Evolutionary conservation across 2,797 vertebrate genomes (phyloP).

Genomic region (Microctenopoma lineatum): DNA sequence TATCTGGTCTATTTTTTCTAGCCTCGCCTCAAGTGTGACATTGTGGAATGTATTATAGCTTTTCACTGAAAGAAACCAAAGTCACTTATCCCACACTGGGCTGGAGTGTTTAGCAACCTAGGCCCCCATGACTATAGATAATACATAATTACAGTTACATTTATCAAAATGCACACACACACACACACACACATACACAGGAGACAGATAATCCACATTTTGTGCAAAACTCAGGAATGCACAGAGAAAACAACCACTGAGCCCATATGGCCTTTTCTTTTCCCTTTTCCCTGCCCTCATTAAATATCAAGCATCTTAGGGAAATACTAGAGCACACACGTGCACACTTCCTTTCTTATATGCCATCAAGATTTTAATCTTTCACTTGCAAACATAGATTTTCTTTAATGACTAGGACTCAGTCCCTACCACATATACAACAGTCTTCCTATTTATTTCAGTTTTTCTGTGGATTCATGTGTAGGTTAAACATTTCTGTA

Average conservation of each 20-base stretch:
- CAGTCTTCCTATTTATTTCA: no score
- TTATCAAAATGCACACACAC: not conserved
- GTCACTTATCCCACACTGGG: conserved; percentile 23
- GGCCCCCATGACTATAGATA: conserved; percentile 28
- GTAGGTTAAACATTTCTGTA: no score
- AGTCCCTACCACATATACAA: conserved; percentile 18
- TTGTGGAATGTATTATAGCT: conserved; percentile 18
- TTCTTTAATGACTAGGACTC: conserved; percentile 18
- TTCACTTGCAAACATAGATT: conserved; percentile 5
- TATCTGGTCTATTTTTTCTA: conserved; percentile 9
- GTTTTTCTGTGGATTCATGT: no score
- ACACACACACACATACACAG: not conserved
- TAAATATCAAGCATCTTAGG: conserved; percentile 69
- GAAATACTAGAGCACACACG: conserved; percentile 46
- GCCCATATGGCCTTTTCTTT: conserved; percentile 61
- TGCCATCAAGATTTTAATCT: conserved; percentile 49
- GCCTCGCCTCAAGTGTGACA: conserved; percentile 11
- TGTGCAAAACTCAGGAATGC: conserved; percentile 32
- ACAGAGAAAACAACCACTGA: conserved; percentile 49
- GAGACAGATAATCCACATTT: conserved; percentile 27
- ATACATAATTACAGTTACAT: conserved; percentile 34
- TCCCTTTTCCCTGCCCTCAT: conserved; percentile 62
- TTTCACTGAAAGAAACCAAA: conserved; percentile 18
- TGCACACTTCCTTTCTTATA: conserved; percentile 2
- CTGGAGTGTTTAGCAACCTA: conserved; percentile 39